phyloP scores from a whole-genome alignment of 2,113 vertebrate genomes.

The Callopanchax toddi region DNA sequence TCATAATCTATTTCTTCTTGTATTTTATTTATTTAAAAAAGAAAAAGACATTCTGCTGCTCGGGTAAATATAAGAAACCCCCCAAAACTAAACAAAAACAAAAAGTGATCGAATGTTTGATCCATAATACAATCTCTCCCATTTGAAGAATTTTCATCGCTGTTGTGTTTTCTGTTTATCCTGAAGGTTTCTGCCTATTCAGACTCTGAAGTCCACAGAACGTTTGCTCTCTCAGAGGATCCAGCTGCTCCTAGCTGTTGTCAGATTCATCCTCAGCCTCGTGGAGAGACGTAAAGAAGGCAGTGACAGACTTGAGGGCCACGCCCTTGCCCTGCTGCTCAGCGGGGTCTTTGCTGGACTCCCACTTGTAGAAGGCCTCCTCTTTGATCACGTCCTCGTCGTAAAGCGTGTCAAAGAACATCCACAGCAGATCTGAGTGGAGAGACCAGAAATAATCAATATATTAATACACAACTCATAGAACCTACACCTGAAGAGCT shows the following conservation, averaged over 20 bases:
- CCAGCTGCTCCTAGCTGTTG: constrained; percentile 86
- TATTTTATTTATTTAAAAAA: constrained; percentile 49
- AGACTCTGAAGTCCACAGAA: constrained; percentile 52
- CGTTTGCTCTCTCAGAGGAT: neutral
- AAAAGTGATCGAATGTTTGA: constrained; percentile 64
- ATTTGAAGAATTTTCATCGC: constrained; percentile 66
- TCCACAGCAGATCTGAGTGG: constrained; percentile 87
- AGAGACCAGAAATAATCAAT: neutral
- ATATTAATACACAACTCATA: neutral
- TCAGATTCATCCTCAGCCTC: constrained; percentile 93
- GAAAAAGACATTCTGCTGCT: constrained; percentile 72
- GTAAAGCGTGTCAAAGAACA: constrained; percentile 95
- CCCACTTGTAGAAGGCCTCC: constrained; percentile 97
- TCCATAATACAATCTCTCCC: constrained; percentile 73
- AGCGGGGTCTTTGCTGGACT: constrained; percentile 91
- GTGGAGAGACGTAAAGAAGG: constrained; percentile 97
- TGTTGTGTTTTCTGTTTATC: constrained; percentile 64
- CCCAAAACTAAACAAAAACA: constrained; percentile 7
- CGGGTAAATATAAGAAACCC: constrained; percentile 33
- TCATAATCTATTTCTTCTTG: constrained; percentile 50
- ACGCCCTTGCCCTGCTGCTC: constrained; percentile 97
- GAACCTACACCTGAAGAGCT: too few species aligned
- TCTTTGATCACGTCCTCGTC: constrained; percentile 97
- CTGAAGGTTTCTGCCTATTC: constrained; percentile 67
- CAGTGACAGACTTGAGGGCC: constrained; percentile 96